Base-by-base conservation (phyloP, 2,888 invertebrate species). In the Drosophila sordidula region DNA sequence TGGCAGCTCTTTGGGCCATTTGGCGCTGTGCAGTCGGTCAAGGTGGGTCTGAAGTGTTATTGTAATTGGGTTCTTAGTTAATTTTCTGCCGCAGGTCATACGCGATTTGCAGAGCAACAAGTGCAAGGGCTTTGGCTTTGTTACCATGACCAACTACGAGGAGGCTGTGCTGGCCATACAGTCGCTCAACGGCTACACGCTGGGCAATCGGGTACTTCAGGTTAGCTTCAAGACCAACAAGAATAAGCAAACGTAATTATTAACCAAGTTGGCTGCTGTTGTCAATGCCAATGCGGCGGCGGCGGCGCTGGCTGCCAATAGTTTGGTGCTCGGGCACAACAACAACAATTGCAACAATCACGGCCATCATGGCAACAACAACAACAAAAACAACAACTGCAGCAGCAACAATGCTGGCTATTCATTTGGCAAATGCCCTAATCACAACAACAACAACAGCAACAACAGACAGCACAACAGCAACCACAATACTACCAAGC, bases 1-100 rank as follows among this genome's bases (percentile, higher is more conserved):
- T 98, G 98, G 98, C 98, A 98, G 93, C 94, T 98, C 85, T 99
- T 99, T 93, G 98, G 98, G 67, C 99, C 98, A 22, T 99, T 98
- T 91, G 99, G 99, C 87, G 98, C 98, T 82, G 98, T 99, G 90
- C 97, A 98, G 93, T 97, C 97, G 93, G 98, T 99, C 86, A 98
- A 98, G 94, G 98, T 98, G 90, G 96, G 72, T 51, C 45, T 45
- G 12, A 14, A 49, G n/a, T 44, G 9, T n/a, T 8, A 29, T 29
- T 22, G 4, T 22, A 3, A 0, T 22, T 22, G 1, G 22, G 29
- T 9, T 3, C 9, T 29, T 9, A 9, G 8, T 59, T 56, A 54
- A 46, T 51, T 9, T 49, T 32, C 39, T 39, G 6, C 32, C 26
- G 12, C 62, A 92, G 92, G 98, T 98, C 88, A 97, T 98, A 92